Conservation (phyloP, 1,140 invertebrate species). For the Agrypnia vestita region DNA sequence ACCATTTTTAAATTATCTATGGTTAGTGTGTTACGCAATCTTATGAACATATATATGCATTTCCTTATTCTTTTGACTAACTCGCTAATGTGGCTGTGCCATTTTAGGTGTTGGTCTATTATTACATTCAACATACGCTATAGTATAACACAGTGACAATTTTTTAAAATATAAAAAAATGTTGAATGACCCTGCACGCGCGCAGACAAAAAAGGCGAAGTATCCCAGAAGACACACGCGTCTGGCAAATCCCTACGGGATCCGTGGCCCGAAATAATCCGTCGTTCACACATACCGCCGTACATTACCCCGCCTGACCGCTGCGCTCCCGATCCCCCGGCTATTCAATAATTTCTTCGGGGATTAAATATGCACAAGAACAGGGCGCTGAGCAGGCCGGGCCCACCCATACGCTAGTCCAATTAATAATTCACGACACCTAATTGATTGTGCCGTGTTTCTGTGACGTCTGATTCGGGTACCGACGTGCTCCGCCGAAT, state of each 20-base stretch:
- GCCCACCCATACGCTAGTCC: neutral
- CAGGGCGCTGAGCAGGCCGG: neutral
- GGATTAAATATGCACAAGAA: constrained; percentile 37
- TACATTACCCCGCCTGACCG: neutral
- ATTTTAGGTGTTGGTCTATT: too few relatives aligned
- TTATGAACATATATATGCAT: too few relatives aligned
- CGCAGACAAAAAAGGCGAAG: too few relatives aligned
- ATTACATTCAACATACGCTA: too few relatives aligned
- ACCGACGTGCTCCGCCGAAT: neutral
- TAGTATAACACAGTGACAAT: too few relatives aligned
- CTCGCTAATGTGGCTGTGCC: too few relatives aligned
- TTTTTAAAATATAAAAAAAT: too few relatives aligned
- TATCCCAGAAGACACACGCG: too few relatives aligned
- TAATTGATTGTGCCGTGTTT: constrained; percentile 50
- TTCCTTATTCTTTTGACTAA: too few relatives aligned
- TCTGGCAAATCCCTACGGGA: neutral
- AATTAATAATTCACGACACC: constrained; percentile 45
- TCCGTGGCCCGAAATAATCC: neutral
- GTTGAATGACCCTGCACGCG: too few relatives aligned
- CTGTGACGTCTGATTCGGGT: constrained; percentile 17
- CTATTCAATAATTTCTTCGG: constrained; percentile 38
- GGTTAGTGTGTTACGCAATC: too few relatives aligned
- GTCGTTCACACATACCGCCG: neutral
- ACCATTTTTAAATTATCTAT: too few relatives aligned
- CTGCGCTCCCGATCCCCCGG: neutral